A percentile compares a stretch with the other conserved stretches of the same genome.
These are phyloP conservation scores for Esox niger DNA, from an alignment of 2,113 vertebrate species.

Conservation along the genomic window DNA sequence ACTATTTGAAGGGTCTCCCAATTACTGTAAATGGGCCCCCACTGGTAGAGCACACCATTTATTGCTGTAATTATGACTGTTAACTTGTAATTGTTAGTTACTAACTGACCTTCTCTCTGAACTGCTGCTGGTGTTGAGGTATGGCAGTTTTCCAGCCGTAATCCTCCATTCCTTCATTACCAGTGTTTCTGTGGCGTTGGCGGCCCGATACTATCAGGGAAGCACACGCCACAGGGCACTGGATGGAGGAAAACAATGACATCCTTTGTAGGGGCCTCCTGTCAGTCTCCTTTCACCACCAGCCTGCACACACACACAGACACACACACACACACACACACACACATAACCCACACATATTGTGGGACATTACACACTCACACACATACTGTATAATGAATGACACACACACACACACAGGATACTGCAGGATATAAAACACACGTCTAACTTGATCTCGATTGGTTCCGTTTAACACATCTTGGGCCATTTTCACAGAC, in stretches of 20 bases:
- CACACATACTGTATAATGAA: background rate
- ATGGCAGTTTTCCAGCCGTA: conserved; percentile 21
- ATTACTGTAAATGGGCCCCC: too few relatives aligned
- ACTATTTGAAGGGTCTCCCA: too few relatives aligned
- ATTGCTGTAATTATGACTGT: too few relatives aligned
- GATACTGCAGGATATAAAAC: too few relatives aligned
- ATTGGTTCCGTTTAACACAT: too few relatives aligned
- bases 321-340: background rate
- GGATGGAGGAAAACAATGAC: conserved; percentile 58
- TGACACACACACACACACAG: background rate
- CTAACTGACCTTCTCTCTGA: too few relatives aligned
- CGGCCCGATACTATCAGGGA: conserved; percentile 48
- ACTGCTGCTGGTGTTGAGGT: background rate
- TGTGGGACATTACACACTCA: background rate
- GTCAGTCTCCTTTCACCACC: conserved; percentile 27
- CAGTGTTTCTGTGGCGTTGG: conserved; percentile 23
- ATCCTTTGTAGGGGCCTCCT: conserved; percentile 38
- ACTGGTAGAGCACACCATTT: too few relatives aligned
- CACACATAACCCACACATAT: too few relatives aligned
- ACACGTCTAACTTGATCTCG: too few relatives aligned
- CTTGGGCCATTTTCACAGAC: too few relatives aligned
- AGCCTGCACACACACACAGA: conserved; percentile 7
- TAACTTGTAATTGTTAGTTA: too few relatives aligned
- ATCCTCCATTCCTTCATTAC: conserved; percentile 5
- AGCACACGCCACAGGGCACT: conserved; percentile 30